These are phyloP conservation scores for Sinocyclocheilus grahami DNA, from an alignment of 2,113 vertebrate species.

Conservation along the genomic window DNA sequence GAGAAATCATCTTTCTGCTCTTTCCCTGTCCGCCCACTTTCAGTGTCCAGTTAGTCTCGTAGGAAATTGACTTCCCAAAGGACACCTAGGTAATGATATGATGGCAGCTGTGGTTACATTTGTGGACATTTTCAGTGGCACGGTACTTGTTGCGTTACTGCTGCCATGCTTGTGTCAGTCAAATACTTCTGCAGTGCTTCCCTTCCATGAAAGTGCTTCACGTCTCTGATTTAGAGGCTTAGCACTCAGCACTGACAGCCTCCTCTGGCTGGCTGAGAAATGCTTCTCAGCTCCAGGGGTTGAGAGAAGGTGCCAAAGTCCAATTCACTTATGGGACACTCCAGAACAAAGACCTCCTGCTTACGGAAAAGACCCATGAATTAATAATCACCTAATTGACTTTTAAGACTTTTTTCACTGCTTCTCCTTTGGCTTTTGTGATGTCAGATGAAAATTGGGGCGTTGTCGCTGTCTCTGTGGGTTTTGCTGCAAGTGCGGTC, in stretches of 20 bases:
- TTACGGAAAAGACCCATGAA: constrained; percentile 98
- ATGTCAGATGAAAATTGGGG: constrained; percentile 83
- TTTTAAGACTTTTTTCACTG: constrained; percentile 78
- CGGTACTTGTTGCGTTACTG: constrained; percentile 64
- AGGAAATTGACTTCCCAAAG: constrained; percentile 57
- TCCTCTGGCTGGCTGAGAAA: constrained; percentile 66
- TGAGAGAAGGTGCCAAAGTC: constrained; percentile 83
- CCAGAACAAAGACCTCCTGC: constrained; percentile 86
- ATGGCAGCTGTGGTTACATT: constrained; percentile 59
- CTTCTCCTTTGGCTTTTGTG: constrained; percentile 70
- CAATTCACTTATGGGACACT: constrained; percentile 92
- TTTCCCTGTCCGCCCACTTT: constrained; percentile 8
- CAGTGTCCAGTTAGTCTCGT: constrained; percentile 31
- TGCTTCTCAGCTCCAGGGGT: constrained; percentile 69
- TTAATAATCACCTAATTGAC: constrained; percentile 99
- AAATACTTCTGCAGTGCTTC: constrained; percentile 46
- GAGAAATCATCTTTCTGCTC: constrained; percentile 8
- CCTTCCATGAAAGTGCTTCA: constrained; percentile 57
- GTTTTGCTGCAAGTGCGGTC: constrained; percentile 62
- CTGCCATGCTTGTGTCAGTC: constrained; percentile 62
- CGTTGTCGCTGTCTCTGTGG: constrained; percentile 77
- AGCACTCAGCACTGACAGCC: constrained; percentile 61
- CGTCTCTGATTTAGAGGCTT: constrained; percentile 64
- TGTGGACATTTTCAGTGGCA: constrained; percentile 60
- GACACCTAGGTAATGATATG: constrained; percentile 53